A percentile compares a stretch with the other conserved stretches of the same genome.
Evolutionary conservation across 1,140 invertebrate genomes (phyloP).

Genomic region (Drosophila trapezifrons): DNA sequence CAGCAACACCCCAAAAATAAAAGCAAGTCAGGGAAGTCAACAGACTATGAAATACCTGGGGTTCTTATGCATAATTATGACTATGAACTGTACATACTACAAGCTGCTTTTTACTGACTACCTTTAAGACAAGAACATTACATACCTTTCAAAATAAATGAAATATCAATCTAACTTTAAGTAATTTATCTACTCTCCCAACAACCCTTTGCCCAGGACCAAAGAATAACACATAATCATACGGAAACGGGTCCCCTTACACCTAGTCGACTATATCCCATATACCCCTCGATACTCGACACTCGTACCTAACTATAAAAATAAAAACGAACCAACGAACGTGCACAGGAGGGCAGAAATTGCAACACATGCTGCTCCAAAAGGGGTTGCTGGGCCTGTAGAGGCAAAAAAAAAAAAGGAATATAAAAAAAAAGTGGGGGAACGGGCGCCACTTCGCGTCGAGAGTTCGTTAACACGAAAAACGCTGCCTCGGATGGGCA

Average conservation of each 20-base stretch:
- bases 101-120: too few species aligned
- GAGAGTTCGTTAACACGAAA: constrained; percentile 81
- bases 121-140: too few species aligned
- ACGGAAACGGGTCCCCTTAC: not conserved
- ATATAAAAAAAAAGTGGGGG: constrained; percentile 21
- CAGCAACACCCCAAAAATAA: constrained; percentile 48
- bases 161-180: too few species aligned
- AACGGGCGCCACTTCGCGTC: constrained; percentile 44
- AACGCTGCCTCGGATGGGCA: constrained; percentile 44
- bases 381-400: constrained; percentile 36
- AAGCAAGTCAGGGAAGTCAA: constrained; percentile 19
- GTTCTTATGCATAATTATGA: too few species aligned
- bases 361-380: constrained; percentile 69
- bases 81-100: not conserved
- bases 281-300: constrained; percentile 1
- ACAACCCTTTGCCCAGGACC: not conserved
- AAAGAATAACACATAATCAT: not conserved
- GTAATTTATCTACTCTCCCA: not conserved
- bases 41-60: constrained; percentile 3
- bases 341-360: constrained; percentile 59
- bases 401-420: constrained; percentile 9
- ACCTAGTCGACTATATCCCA: not conserved
- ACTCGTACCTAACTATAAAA: constrained; percentile 33
- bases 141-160: too few species aligned
- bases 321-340: constrained; percentile 47